Evolutionary conservation across 2,113 vertebrate genomes (phyloP).

Genomic region (Thermophis baileyi): DNA sequence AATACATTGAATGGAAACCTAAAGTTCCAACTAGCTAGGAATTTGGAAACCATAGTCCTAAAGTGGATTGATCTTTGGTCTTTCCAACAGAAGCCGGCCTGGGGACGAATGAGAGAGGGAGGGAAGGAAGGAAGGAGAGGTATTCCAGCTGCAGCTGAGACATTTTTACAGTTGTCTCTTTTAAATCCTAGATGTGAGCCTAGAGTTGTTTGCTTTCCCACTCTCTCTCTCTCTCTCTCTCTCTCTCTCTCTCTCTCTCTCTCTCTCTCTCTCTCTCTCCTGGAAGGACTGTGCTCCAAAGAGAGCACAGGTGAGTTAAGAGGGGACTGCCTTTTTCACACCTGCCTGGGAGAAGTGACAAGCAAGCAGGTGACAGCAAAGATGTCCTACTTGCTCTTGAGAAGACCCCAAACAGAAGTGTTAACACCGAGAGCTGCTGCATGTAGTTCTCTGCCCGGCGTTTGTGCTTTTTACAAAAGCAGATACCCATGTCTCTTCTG

Average conservation of each 20-base stretch:
- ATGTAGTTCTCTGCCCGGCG: no score
- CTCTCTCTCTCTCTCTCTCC: neutral
- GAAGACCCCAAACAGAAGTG: neutral
- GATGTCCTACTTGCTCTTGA: neutral
- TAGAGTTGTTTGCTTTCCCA: neutral
- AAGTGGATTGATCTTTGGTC: neutral
- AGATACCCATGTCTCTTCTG: neutral
- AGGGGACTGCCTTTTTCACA: constrained; percentile 6
- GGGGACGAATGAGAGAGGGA: neutral
- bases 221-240: neutral
- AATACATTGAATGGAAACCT: neutral
- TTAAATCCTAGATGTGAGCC: neutral
- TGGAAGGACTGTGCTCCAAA: neutral
- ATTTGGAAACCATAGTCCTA: neutral
- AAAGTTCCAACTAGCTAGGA: neutral
- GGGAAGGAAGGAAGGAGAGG: no score
- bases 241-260: neutral
- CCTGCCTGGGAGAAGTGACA: constrained; percentile 1
- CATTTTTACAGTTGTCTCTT: neutral
- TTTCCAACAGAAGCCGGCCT: neutral
- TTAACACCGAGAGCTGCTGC: neutral
- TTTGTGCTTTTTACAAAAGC: neutral
- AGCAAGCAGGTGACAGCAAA: neutral
- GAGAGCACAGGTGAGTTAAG: constrained; percentile 34
- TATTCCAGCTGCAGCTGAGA: no score